Evolutionary conservation across 1,140 invertebrate genomes (phyloP).

Genomic region (Brachionus koreanus): DNA sequence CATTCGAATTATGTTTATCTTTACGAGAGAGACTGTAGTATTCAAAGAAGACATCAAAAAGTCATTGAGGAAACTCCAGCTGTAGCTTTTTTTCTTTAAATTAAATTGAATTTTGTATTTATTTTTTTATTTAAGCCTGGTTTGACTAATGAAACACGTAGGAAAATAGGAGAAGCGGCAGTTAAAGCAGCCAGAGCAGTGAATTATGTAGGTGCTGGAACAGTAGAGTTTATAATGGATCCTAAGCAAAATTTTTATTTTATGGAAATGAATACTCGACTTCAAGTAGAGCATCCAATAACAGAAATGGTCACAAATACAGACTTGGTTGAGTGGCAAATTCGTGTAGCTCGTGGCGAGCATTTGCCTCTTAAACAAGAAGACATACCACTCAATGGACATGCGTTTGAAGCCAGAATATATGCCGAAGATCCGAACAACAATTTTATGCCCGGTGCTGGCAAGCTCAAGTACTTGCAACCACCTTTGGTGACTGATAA

Average conservation of each 20-base stretch:
- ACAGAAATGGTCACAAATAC: constrained; percentile 89
- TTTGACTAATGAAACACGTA: neutral
- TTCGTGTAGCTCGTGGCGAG: constrained; percentile 66
- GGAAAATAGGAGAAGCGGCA: constrained; percentile 40
- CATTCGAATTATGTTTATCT: constrained; percentile 69
- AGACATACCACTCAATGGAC: constrained; percentile 67
- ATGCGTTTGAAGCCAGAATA: constrained; percentile 87
- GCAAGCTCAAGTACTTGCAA: constrained; percentile 67
- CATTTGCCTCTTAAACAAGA: constrained; percentile 74
- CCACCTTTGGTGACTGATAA: constrained; percentile 49
- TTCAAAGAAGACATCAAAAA: constrained; percentile 94
- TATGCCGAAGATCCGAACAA: constrained; percentile 85
- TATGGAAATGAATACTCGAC: constrained; percentile 68
- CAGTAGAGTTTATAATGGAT: constrained; percentile 60
- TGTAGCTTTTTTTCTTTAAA: neutral
- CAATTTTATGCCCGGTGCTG: constrained; percentile 77
- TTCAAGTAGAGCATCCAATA: constrained; percentile 67
- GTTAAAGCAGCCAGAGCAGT: constrained; percentile 44
- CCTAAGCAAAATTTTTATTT: constrained; percentile 83
- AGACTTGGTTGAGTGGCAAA: constrained; percentile 96
- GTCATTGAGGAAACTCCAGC: constrained; percentile 96
- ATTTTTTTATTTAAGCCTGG: constrained; percentile 21
- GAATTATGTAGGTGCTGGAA: constrained; percentile 51
- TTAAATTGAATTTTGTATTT: neutral
- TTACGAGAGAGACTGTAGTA: constrained; percentile 88